Conservation (phyloP, 2,888 invertebrate genomes). For the Cantharis rufa region DNA sequence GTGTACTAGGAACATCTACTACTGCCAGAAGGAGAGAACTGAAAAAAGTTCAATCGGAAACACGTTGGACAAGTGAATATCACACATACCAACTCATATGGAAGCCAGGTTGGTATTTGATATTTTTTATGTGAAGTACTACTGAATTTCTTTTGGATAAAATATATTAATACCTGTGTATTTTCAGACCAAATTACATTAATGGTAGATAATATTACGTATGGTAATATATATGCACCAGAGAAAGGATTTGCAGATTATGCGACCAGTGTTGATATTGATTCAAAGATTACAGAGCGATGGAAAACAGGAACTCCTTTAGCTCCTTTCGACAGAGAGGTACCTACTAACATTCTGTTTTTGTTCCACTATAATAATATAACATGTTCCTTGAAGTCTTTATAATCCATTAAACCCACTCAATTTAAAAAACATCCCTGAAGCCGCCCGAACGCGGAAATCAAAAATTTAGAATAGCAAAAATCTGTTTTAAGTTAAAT, state of each 20-base stretch:
- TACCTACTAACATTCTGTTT: too few relatives aligned
- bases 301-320: conserved; percentile 65
- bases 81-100: conserved; percentile 64
- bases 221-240: conserved; percentile 55
- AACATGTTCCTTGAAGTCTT: too few relatives aligned
- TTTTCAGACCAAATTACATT: conserved; percentile 59
- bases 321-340: conserved; percentile 76
- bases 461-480: too few relatives aligned
- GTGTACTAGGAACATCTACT: conserved; percentile 43
- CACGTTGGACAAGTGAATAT: conserved; percentile 58
- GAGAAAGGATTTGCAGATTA: conserved; percentile 47
- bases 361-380: too few relatives aligned
- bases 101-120: conserved; percentile 54
- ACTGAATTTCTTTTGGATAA: too few relatives aligned
- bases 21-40: conserved; percentile 45
- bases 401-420: too few relatives aligned
- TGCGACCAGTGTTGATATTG: conserved; percentile 38
- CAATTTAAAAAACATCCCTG: too few relatives aligned
- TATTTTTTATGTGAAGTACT: too few relatives aligned
- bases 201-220: conserved; percentile 59
- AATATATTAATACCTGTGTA: not conserved
- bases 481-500: too few relatives aligned
- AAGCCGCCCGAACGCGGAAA: too few relatives aligned
- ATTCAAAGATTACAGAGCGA: conserved; percentile 54
- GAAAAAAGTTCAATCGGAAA: conserved; percentile 32